Conservation (phyloP, 92 coral and sea anemone genomes). For the Nematostella vectensis region DNA sequence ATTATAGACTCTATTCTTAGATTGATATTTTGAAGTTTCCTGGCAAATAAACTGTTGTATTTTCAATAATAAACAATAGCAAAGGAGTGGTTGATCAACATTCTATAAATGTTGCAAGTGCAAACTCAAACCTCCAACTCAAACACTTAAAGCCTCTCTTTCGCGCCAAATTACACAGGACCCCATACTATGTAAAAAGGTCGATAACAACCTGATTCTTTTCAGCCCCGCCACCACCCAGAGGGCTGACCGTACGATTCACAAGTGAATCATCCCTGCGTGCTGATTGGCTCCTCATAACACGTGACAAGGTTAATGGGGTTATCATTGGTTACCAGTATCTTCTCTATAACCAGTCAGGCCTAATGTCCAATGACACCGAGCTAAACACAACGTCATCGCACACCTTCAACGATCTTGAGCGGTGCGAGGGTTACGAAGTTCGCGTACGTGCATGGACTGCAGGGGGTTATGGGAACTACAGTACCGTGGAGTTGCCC, state of each 20-base stretch:
- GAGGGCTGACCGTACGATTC: constrained; percentile 18
- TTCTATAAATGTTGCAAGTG: too few species aligned
- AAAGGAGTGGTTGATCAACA: too few species aligned
- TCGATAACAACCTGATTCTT: too few species aligned
- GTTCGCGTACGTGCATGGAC: constrained; percentile 32
- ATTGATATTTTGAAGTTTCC: too few species aligned
- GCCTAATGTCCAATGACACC: not conserved
- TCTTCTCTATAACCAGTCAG: constrained; percentile 2
- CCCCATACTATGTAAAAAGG: too few species aligned
- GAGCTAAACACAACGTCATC: constrained; percentile 11
- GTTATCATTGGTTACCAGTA: constrained; percentile 19
- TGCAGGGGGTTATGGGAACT: constrained; percentile 31
- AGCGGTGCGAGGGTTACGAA: constrained; percentile 34
- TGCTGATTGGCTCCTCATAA: constrained; percentile 19
- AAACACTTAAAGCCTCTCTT: too few species aligned
- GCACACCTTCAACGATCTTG: constrained; percentile 7
- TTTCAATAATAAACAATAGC: too few species aligned
- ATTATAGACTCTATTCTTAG: too few species aligned
- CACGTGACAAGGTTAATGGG: constrained; percentile 14
- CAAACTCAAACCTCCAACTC: too few species aligned
- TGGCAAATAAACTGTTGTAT: too few species aligned
- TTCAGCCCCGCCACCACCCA: constrained; percentile 1
- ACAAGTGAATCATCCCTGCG: constrained; percentile 5
- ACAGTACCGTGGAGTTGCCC: constrained; percentile 4
- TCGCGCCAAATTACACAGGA: too few species aligned